These are phyloP conservation scores for Callopanchax toddi DNA, from an alignment of 2,113 vertebrate genomes.

Conservation along the genomic window DNA sequence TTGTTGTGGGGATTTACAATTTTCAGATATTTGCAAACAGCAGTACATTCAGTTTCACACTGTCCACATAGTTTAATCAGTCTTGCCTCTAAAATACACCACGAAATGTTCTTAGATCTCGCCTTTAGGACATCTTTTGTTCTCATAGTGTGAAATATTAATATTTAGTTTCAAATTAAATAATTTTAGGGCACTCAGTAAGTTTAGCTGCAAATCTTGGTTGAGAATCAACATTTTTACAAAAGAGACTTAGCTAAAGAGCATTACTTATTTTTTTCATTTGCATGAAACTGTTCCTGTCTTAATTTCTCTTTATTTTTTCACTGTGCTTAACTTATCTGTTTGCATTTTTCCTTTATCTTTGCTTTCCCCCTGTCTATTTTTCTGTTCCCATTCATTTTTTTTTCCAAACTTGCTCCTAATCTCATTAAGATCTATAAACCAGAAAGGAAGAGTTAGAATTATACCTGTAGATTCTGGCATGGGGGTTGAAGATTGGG, in stretches of 20 bases:
- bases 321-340: conserved; percentile 45
- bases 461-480: conserved; percentile 88
- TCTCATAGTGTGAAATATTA: not conserved
- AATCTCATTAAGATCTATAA: conserved; percentile 77
- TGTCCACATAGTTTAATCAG: conserved; percentile 3
- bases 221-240: not conserved
- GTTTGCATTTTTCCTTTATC: conserved; percentile 53
- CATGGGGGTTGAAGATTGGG: conserved; percentile 85
- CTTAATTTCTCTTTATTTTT: conserved; percentile 19
- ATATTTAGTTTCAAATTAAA: not conserved
- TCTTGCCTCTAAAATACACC: not conserved
- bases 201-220: not conserved
- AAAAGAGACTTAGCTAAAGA: not conserved
- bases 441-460: conserved; percentile 86
- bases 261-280: conserved; percentile 1
- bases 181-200: not conserved
- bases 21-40: too few species aligned
- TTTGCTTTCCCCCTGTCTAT: conserved; percentile 50
- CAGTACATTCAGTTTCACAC: too few species aligned
- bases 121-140: not conserved
- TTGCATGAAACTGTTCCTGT: conserved; percentile 50
- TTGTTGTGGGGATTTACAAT: too few species aligned
- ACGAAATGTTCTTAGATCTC: not conserved
- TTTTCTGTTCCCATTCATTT: conserved; percentile 53
- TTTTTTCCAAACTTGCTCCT: conserved; percentile 34